Conservation (phyloP, 2,113 vertebrate species). For the Pedetes capensis region DNA sequence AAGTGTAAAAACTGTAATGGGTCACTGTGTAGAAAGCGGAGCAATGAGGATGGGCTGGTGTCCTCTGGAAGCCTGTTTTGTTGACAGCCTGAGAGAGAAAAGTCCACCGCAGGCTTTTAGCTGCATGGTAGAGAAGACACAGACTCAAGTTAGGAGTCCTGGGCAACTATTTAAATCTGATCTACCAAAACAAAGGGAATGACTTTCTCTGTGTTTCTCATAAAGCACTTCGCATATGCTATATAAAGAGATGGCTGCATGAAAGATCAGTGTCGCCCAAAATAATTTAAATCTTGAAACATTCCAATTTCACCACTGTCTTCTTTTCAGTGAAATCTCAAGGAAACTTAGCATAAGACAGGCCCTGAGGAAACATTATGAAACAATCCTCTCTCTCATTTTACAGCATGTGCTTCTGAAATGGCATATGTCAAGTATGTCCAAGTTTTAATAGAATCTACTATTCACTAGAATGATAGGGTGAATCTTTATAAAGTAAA, state of each 20-base stretch:
- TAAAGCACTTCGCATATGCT: neutral
- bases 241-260: neutral
- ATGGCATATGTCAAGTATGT: neutral
- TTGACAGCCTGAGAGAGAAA: neutral
- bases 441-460: neutral
- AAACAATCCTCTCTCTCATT: neutral
- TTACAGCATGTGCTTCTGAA: neutral
- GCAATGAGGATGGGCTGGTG: neutral
- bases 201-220: neutral
- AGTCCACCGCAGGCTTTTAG: neutral
- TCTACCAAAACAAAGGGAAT: neutral
- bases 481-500: neutral
- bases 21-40: neutral
- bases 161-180: neutral
- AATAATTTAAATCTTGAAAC: neutral
- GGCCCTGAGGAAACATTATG: rapidly evolving
- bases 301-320: neutral
- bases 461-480: neutral
- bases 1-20: neutral
- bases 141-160: neutral
- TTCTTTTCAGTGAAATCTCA: neutral
- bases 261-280: neutral
- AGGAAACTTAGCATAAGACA: neutral
- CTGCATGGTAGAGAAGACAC: neutral
- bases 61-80: no score